phyloP scores from a whole-genome alignment of 2,888 invertebrate genomes.

The Chloromyia formosa region DNA sequence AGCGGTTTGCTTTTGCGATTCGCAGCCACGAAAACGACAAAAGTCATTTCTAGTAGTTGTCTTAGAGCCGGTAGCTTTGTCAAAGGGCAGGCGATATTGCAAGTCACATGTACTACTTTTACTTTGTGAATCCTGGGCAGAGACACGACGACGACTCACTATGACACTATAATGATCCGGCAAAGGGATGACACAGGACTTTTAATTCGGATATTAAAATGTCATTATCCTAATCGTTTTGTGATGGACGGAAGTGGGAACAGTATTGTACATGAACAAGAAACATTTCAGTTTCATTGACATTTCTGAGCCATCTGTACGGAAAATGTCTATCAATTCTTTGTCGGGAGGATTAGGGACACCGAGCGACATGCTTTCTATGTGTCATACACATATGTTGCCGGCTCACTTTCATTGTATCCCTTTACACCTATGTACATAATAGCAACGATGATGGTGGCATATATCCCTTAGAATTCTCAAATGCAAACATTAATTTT shows the following conservation, averaged over 20 bases:
- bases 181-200: too few species aligned
- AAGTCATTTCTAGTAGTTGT: too few species aligned
- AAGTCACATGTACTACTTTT: not conserved
- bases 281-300: not conserved
- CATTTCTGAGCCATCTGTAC: not conserved
- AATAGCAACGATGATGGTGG: not conserved
- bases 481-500: constrained; percentile 10
- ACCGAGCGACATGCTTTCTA: not conserved
- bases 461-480: not conserved
- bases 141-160: too few species aligned
- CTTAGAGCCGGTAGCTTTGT: too few species aligned
- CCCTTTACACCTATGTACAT: constrained; percentile 2
- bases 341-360: not conserved
- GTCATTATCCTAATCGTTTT: constrained; percentile 1
- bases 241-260: not conserved
- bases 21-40: not conserved
- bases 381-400: constrained; percentile 3
- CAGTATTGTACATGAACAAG: not conserved
- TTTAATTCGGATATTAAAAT: not conserved
- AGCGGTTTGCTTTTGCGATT: not conserved
- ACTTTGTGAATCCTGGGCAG: too few species aligned
- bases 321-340: not conserved
- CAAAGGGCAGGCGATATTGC: not conserved
- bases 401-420: not conserved
- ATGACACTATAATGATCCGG: too few species aligned